Percentiles rank a stretch among this genome's conserved stretches.
phyloP scores from a whole-genome alignment of 2,113 vertebrate genomes.

The Amia ocellicauda region DNA sequence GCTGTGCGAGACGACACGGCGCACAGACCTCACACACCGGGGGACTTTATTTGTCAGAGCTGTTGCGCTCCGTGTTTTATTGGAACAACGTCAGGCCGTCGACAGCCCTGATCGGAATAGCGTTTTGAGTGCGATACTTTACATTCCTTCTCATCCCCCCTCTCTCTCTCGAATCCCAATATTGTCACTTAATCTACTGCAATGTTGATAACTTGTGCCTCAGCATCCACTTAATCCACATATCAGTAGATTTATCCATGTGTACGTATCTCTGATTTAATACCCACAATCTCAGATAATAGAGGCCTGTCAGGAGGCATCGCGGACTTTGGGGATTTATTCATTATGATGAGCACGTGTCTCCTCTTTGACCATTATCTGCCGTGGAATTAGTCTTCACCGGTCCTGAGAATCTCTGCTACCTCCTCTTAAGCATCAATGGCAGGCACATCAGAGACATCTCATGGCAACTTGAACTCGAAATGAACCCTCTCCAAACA shows the following conservation, averaged over 20 bases:
- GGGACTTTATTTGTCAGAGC: too few species aligned
- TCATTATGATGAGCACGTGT: not conserved
- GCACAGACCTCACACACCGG: too few species aligned
- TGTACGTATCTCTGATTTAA: constrained; percentile 4
- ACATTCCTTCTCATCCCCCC: not conserved
- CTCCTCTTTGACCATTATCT: constrained; percentile 4
- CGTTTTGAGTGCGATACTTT: not conserved
- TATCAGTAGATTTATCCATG: constrained; percentile 5
- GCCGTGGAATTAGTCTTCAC: not conserved
- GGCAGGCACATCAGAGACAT: constrained; percentile 53
- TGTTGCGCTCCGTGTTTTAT: too few species aligned
- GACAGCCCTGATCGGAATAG: not conserved
- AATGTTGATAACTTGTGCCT: not conserved
- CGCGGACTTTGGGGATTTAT: not conserved
- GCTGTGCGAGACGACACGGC: too few species aligned
- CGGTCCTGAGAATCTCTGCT: not conserved
- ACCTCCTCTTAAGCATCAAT: not conserved
- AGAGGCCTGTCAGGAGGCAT: not conserved
- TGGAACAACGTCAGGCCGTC: too few species aligned
- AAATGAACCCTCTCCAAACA: constrained; percentile 68
- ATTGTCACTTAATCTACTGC: constrained; percentile 8
- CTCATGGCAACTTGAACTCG: constrained; percentile 73
- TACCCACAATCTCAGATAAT: not conserved
- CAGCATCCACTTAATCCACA: not conserved
- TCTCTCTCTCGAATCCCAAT: not conserved